Evolutionary conservation across 1,140 invertebrate species (phyloP), one percentile per base, ranked within the genome.

Genomic region (Neodiprion virginianus): DNA sequence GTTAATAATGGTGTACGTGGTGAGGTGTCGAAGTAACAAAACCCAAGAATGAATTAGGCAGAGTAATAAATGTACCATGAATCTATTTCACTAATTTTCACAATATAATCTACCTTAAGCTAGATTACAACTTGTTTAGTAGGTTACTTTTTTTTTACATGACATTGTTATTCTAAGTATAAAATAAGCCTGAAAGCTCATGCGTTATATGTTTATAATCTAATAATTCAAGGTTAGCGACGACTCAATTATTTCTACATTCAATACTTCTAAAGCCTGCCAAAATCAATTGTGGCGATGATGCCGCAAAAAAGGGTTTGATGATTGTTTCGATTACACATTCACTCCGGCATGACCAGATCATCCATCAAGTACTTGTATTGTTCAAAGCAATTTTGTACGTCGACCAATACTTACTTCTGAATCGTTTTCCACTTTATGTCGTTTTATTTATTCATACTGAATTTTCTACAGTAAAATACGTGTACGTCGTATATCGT

Each of bases 151-250:
- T 85, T 79, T 74, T 85, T 82, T 69, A 86, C 79, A 77, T 9
- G 78, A 84, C 83, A 79, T 73, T 70, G 50, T 74, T 75, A 82
- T 83, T 85, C 83, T 88, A 87, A 89, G 86, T 87, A 88, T 87
- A 88, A 89, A 88, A 89, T 88, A 88, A 89, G 85, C 83, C 84
- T 82, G 85, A 88, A 82, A 87, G 84, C 85, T 87, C 87, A 84
- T 85, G 82, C 76, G 28, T 40, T 40, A 61, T 61, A 61, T 14
- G 53, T 17, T 61, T 61, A 61, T 17, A 17, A 61, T 17, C 11
- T 40, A 40, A 48, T 84, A 84, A 79, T 75, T 83, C 5, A 84
- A 87, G 81, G 1, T 40, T 88, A 88, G 83, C 86, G 85, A 88
- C 85, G 82, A 87, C 81, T 85, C 83, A 83, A 84, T 81, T 86